A percentile compares a stretch with the other conserved stretches of the same genome.
Evolutionary conservation across 2,888 invertebrate genomes (phyloP).

Genomic region (Apotomis betuletana): DNA sequence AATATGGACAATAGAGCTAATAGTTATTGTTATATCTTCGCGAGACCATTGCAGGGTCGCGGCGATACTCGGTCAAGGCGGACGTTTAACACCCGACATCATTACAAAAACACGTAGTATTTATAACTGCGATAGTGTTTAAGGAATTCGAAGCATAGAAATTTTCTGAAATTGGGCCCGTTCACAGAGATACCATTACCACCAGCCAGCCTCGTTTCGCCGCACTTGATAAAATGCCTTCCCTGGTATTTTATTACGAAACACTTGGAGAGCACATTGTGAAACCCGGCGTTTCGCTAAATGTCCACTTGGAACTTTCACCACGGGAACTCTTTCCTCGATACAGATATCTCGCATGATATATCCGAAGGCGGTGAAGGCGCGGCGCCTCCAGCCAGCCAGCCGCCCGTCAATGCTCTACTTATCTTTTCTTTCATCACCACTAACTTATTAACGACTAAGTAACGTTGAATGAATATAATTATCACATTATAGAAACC

Average conservation of each 20-base stretch:
- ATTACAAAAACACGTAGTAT: slow-evolving; percentile 44
- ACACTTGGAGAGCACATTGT: slow-evolving; percentile 56
- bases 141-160: slow-evolving; percentile 42
- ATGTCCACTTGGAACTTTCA: slow-evolving; percentile 57
- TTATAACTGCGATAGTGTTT: slow-evolving; percentile 33
- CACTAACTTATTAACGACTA: slow-evolving; percentile 15
- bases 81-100: slow-evolving; percentile 44
- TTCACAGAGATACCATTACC: slow-evolving; percentile 41
- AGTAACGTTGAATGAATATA: neutral
- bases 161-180: slow-evolving; percentile 44
- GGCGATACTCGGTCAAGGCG: slow-evolving; percentile 63
- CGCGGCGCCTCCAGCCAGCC: slow-evolving; percentile 13
- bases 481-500: neutral
- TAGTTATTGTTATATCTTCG: slow-evolving; percentile 55
- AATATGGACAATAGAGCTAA: slow-evolving; percentile 61
- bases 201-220: slow-evolving; percentile 49
- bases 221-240: slow-evolving; percentile 58
- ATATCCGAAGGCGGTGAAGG: slow-evolving; percentile 37
- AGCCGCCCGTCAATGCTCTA: slow-evolving; percentile 22
- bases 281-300: slow-evolving; percentile 57
- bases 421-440: slow-evolving; percentile 17
- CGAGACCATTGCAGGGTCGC: slow-evolving; percentile 60
- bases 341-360: slow-evolving; percentile 23
- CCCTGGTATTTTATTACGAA: slow-evolving; percentile 60
- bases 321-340: slow-evolving; percentile 50